Evolutionary conservation across 2,888 invertebrate genomes (phyloP), one percentile per base, ranked within the genome.

Genomic region (Trichopoda pennipes): DNA sequence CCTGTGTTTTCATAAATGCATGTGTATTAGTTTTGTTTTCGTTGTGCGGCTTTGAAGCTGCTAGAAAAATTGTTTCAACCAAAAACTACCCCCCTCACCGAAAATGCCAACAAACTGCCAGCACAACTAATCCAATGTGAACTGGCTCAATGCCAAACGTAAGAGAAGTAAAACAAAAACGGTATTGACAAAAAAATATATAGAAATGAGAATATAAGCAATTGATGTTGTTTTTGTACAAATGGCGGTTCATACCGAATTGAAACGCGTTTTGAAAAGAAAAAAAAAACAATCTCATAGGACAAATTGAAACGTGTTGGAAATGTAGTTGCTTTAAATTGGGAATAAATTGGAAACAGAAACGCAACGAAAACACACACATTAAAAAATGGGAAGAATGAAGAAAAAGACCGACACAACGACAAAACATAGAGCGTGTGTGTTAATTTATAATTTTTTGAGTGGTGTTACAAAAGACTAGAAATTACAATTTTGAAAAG

Each of bases 321-420:
- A 75, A 82, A 28, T 53, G 21, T 9, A 23, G 38, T 32, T 49
- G 16, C 23, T 44, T 61, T n/a, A 49, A n/a, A 32, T 32, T 10
- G 3, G 68, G 70, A 78, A 78, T 56, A 47, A 8, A 9, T 42
- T 66, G 60, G 55, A 64, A 66, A 14, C 1, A 12, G 23, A 21
- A 47, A 49, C 17, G 51, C 49, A 42, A 69, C 21, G 16, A 47
- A 35, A 72, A 73, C 61, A 63, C 58, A 72, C 49, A 58, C 49
- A 47, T 17, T n/a, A 4, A 64, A 28, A 55, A 51, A 58, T 49
- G 44, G 47, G 14, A 75, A 70, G 66, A 76, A 60, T 72, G 42
- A 78, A 55, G 64, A 60, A 72, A 82, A 82, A 79, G 82, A 76
- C 82, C 82, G 82, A 82, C 78, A 78, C 74, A 82, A 78, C 78